Percentiles rank a stretch among this genome's conserved stretches.
phyloP scores from a whole-genome alignment of 2,888 invertebrate genomes.

The Drymonia ruficornis region DNA sequence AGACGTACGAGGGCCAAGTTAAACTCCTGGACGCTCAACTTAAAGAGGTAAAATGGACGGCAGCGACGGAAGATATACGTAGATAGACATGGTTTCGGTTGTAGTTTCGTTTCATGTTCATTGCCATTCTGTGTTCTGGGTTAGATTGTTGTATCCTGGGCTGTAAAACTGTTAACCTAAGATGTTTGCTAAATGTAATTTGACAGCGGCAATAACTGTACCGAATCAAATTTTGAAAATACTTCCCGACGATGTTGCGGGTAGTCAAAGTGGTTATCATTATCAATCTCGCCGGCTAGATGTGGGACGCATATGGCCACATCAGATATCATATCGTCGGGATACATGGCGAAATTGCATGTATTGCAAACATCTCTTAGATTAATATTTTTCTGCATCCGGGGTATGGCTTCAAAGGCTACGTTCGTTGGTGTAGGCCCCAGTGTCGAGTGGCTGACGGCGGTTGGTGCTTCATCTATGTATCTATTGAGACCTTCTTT shows the following conservation, averaged over 20 bases:
- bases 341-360: background rate
- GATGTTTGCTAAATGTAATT: background rate
- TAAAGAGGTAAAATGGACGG: slow-evolving; percentile 92
- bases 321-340: background rate
- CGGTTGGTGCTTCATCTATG: slow-evolving; percentile 83
- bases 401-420: slow-evolving; percentile 51
- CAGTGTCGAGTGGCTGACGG: slow-evolving; percentile 65
- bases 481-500: slow-evolving; percentile 67
- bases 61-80: slow-evolving; percentile 52
- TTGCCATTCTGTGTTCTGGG: slow-evolving; percentile 66
- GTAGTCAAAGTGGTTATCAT: background rate
- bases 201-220: too few species aligned
- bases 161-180: slow-evolving; percentile 39
- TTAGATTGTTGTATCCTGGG: slow-evolving; percentile 41
- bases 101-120: slow-evolving; percentile 72
- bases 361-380: slow-evolving; percentile 11
- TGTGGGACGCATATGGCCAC: background rate
- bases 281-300: background rate
- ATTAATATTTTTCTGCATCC: slow-evolving; percentile 36
- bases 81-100: slow-evolving; percentile 77
- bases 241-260: background rate
- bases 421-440: slow-evolving; percentile 71
- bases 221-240: background rate
- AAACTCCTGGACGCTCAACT: slow-evolving; percentile 95
- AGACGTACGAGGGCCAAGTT: slow-evolving; percentile 95